Conservation (phyloP, 2,888 invertebrate species). For the Scaptodrosophila latifasciaeformis region DNA sequence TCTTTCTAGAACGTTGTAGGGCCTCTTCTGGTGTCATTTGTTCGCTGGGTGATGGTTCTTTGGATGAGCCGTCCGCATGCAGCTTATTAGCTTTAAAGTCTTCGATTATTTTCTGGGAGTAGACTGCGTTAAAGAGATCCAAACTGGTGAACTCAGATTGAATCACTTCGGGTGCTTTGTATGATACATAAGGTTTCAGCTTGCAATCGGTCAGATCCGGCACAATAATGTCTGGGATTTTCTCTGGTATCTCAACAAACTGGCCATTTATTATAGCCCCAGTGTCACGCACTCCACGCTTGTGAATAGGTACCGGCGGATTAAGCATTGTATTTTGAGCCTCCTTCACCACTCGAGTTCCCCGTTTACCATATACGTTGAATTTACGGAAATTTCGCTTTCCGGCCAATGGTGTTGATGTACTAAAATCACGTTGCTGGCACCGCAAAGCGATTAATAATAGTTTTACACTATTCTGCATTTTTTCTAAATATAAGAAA, state of each 20-base stretch:
- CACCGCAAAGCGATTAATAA: slow-evolving; percentile 39
- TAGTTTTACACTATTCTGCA: slow-evolving; percentile 56
- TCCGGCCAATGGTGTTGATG: slow-evolving; percentile 77
- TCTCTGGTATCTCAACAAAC: slow-evolving; percentile 85
- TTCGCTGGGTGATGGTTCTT: slow-evolving; percentile 85
- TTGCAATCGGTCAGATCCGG: slow-evolving; percentile 89
- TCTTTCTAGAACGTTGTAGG: slow-evolving; percentile 80
- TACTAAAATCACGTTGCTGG: slow-evolving; percentile 74
- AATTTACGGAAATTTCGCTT: slow-evolving; percentile 91
- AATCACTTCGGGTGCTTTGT: slow-evolving; percentile 83
- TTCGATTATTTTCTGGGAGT: slow-evolving; percentile 84
- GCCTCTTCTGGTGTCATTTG: slow-evolving; percentile 84
- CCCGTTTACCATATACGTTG: slow-evolving; percentile 84
- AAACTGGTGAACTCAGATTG: slow-evolving; percentile 89
- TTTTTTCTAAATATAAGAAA: slow-evolving; percentile 17
- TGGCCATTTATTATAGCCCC: slow-evolving; percentile 78
- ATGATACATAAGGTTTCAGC: slow-evolving; percentile 96
- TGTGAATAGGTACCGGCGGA: slow-evolving; percentile 81
- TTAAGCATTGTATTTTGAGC: slow-evolving; percentile 74
- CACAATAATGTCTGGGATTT: slow-evolving; percentile 93
- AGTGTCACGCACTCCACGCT: slow-evolving; percentile 81
- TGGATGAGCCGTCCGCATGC: slow-evolving; percentile 80
- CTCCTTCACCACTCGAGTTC: slow-evolving; percentile 80
- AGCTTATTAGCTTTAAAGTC: slow-evolving; percentile 85
- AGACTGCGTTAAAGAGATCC: slow-evolving; percentile 88